Conservation (phyloP, 2,113 vertebrate genomes). For the Nibea coibor region DNA sequence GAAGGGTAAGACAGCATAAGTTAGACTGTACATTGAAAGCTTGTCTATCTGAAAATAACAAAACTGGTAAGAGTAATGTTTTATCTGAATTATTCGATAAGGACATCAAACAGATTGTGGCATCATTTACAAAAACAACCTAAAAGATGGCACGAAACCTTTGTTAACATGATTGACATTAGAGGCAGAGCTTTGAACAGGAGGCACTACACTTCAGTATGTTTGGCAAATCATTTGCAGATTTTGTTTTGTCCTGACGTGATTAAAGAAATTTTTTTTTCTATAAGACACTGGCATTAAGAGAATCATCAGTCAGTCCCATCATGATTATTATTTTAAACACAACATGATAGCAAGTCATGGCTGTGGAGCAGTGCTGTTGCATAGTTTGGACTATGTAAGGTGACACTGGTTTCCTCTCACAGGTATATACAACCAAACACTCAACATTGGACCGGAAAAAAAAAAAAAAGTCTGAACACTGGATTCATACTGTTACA, state of each 20-base stretch:
- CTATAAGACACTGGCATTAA: slow-evolving; percentile 32
- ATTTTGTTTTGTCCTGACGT: slow-evolving; percentile 12
- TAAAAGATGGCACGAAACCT: slow-evolving; percentile 21
- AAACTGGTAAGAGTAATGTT: slow-evolving; percentile 5
- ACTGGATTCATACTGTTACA: not conserved
- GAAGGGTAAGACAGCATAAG: slow-evolving; percentile 68
- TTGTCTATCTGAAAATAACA: slow-evolving; percentile 34
- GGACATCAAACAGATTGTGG: slow-evolving; percentile 5
- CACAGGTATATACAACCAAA: slow-evolving; percentile 7
- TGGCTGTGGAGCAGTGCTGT: slow-evolving; percentile 16
- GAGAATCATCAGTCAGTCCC: slow-evolving; percentile 22
- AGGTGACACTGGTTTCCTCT: slow-evolving; percentile 21
- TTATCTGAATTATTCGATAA: not conserved
- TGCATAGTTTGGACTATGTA: slow-evolving; percentile 40
- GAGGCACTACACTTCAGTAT: slow-evolving; percentile 53
- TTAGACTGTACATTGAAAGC: slow-evolving; percentile 73
- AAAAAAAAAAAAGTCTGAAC: not conserved
- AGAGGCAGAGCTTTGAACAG: slow-evolving; percentile 12
- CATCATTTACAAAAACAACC: not conserved
- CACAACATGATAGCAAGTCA: not conserved
- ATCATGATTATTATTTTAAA: not conserved
- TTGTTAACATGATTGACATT: slow-evolving; percentile 17
- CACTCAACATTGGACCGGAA: not conserved
- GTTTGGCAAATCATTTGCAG: slow-evolving; percentile 41
- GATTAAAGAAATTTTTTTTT: slow-evolving; percentile 32